Conservation (phyloP, 2,888 invertebrate species). For the Phytoseiulus persimilis region DNA sequence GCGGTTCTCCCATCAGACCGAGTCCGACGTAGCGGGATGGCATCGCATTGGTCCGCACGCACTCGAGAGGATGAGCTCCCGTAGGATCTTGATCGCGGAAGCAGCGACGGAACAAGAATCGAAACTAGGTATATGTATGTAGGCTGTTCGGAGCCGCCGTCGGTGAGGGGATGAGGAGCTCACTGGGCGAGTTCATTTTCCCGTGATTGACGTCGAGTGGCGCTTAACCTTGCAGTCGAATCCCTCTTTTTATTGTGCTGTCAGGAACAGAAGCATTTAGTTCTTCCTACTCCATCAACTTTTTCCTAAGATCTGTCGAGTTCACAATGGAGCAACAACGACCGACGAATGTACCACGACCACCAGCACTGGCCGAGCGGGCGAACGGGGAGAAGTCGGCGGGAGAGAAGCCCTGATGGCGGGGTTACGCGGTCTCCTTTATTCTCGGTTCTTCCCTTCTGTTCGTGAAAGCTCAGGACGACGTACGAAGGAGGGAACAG, state of each 20-base stretch:
- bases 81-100: no score
- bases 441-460: not conserved
- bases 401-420: not conserved
- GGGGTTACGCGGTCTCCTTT: not conserved
- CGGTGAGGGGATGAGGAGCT: no score
- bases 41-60: no score
- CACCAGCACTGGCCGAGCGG: not conserved
- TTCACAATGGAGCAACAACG: slow-evolving; percentile 5
- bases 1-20: no score
- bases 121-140: no score
- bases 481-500: not conserved
- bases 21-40: no score
- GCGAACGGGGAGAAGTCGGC: not conserved
- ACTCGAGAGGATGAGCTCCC: no score
- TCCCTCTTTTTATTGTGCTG: not conserved
- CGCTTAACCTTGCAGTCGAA: not conserved
- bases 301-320: not conserved
- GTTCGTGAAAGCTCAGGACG: not conserved
- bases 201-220: not conserved
- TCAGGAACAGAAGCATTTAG: not conserved
- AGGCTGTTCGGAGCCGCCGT: no score
- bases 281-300: not conserved
- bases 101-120: no score
- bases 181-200: not conserved
- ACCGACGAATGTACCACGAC: not conserved